A percentile compares a stretch with the other conserved stretches of the same genome.
These are phyloP conservation scores for Enteromius argenteus DNA, from an alignment of 2,797 vertebrate genomes.

Conservation along the genomic window DNA sequence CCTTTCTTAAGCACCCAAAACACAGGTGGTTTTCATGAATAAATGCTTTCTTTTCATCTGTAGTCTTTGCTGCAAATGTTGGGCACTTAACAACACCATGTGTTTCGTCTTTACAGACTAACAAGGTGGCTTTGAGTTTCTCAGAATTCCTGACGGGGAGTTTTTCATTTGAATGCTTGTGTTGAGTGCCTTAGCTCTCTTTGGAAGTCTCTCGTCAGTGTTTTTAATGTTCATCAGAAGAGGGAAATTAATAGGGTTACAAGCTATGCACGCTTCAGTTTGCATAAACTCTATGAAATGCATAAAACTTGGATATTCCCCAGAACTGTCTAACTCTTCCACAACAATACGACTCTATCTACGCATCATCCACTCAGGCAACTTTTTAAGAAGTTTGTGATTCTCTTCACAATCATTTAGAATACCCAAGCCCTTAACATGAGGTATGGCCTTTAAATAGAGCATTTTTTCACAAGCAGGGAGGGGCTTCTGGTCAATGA, in stretches of 20 bases:
- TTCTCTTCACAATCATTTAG: too few relatives aligned
- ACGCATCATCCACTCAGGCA: not conserved
- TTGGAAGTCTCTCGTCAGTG: constrained; percentile 27
- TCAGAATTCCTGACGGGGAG: not conserved
- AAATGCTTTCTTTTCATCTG: constrained; percentile 22
- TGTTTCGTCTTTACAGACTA: constrained; percentile 41
- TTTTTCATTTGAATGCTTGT: constrained; percentile 42
- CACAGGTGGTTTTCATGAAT: constrained; percentile 47
- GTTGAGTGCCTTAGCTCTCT: constrained; percentile 45
- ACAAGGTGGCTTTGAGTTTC: constrained; percentile 36
- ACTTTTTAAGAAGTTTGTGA: too few relatives aligned
- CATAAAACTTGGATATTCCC: constrained; percentile 43
- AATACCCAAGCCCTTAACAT: too few relatives aligned
- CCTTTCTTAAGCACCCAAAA: constrained; percentile 47
- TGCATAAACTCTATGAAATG: constrained; percentile 5
- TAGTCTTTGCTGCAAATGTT: constrained; percentile 37
- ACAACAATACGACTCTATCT: constrained; percentile 51
- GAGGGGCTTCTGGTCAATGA: too few relatives aligned
- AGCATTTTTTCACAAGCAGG: too few relatives aligned
- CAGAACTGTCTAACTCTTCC: constrained; percentile 28
- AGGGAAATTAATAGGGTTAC: not conserved
- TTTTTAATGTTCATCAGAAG: constrained; percentile 12
- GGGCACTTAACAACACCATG: constrained; percentile 54
- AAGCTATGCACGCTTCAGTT: not conserved
- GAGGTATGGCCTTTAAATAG: too few relatives aligned